A percentile compares a stretch with the other conserved stretches of the same genome.
These are phyloP conservation scores for Ancistrus triradiatus DNA, from an alignment of 2,113 vertebrate species.

Conservation along the genomic window DNA sequence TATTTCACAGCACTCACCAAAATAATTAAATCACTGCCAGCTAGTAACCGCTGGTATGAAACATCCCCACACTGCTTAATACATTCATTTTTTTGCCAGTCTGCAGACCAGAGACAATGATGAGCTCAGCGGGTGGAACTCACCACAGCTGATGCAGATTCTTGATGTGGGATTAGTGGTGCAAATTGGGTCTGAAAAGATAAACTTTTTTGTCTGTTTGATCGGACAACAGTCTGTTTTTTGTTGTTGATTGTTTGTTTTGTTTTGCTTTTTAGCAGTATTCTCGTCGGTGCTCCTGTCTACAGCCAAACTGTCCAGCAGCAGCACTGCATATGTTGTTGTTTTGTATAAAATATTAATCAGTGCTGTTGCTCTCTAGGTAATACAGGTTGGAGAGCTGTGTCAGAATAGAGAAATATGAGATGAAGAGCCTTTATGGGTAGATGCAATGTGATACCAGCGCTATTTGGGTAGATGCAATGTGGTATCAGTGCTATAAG, in stretches of 20 bases:
- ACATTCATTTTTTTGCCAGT: background rate
- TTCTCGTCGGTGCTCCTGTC: background rate
- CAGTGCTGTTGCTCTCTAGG: conserved; percentile 18
- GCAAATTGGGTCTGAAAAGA: no score
- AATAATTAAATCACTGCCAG: background rate
- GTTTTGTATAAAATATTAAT: conserved; percentile 25
- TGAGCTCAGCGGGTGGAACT: conserved; percentile 41
- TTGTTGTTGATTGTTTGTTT: no score
- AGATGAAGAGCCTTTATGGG: background rate
- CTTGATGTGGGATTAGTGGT: conserved; percentile 44
- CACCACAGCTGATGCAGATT: conserved; percentile 12
- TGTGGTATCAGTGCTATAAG: no score
- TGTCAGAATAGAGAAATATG: background rate
- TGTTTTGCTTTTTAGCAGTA: no score
- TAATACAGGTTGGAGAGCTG: background rate
- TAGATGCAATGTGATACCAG: no score
- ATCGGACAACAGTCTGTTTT: background rate
- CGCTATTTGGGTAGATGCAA: no score
- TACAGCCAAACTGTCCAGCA: conserved; percentile 10
- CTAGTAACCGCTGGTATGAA: background rate
- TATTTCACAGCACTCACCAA: background rate
- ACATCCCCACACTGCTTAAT: background rate
- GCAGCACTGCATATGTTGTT: conserved; percentile 17
- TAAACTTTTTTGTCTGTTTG: background rate
- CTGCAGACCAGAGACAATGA: conserved; percentile 24